Percentiles rank a stretch among this genome's conserved stretches.
Evolutionary conservation across 1,140 invertebrate genomes (phyloP).

Genomic region (Zaprionus ghesquierei): DNA sequence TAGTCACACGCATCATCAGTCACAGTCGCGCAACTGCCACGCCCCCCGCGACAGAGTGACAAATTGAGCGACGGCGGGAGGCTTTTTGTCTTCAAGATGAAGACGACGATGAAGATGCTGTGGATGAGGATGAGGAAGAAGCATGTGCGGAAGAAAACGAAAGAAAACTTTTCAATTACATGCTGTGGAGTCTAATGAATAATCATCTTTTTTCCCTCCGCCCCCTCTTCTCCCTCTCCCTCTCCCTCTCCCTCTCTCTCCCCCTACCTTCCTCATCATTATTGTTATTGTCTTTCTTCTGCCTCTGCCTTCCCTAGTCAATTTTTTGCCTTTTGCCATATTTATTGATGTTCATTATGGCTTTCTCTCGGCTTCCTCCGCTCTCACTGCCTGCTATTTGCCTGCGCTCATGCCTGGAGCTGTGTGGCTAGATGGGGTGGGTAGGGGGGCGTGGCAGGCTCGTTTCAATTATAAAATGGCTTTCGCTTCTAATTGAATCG

Average conservation of each 20-base stretch:
- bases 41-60: slow-evolving; percentile 39
- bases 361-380: no score
- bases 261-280: neutral
- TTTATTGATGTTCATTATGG: slow-evolving; percentile 63
- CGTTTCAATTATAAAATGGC: slow-evolving; percentile 80
- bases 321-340: slow-evolving; percentile 26
- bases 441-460: slow-evolving; percentile 31
- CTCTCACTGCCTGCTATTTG: neutral
- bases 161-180: slow-evolving; percentile 69
- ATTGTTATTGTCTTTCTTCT: slow-evolving; percentile 13
- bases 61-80: slow-evolving; percentile 52
- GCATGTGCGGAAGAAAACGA: neutral
- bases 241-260: neutral
- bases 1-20: slow-evolving; percentile 69
- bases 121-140: neutral
- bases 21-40: slow-evolving; percentile 30
- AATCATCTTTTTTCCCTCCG: slow-evolving; percentile 45
- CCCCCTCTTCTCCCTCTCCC: neutral
- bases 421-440: neutral
- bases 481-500: slow-evolving; percentile 79
- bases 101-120: slow-evolving; percentile 19
- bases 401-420: neutral
- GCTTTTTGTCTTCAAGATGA: slow-evolving; percentile 36
- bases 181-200: slow-evolving; percentile 46
- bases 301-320: neutral